phyloP scores from a whole-genome alignment of 2,113 vertebrate species.

The Motacilla tschutschensis region DNA sequence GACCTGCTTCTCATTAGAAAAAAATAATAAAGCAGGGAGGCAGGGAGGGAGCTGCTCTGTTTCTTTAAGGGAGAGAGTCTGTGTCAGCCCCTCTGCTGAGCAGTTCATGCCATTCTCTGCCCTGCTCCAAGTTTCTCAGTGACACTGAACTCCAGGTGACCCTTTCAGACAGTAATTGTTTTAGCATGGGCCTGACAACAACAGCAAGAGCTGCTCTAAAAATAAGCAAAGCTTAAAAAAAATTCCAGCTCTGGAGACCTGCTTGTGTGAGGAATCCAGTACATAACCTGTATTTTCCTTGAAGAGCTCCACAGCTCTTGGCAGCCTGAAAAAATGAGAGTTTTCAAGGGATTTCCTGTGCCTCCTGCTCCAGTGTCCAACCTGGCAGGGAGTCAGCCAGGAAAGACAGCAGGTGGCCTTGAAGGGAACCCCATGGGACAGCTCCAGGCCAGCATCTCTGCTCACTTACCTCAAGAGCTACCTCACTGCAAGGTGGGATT shows the following conservation, averaged over 20 bases:
- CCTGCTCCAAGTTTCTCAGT: conserved; percentile 38
- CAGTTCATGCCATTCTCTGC: conserved; percentile 10
- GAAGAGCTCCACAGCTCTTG: conserved; percentile 58
- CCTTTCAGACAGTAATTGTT: conserved; percentile 67
- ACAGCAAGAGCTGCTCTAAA: conserved; percentile 59
- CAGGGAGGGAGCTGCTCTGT: neutral
- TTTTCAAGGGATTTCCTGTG: conserved; percentile 61
- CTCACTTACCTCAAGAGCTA: neutral
- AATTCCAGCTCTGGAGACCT: conserved; percentile 53
- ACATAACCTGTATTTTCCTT: conserved; percentile 25
- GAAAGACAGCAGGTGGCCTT: neutral
- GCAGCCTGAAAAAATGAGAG: conserved; percentile 36
- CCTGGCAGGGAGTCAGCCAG: conserved; percentile 56
- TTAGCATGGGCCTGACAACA: conserved; percentile 71
- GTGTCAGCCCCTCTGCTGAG: conserved; percentile 15
- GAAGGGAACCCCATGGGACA: neutral
- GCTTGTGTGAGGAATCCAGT: conserved; percentile 45
- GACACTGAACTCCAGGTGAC: conserved; percentile 73
- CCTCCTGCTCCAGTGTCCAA: conserved; percentile 9
- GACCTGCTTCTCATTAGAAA: neutral
- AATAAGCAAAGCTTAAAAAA: conserved; percentile 71
- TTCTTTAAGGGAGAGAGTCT: conserved; percentile 38
- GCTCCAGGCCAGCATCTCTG: neutral
- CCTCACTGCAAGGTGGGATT: neutral
- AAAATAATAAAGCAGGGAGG: neutral